Base-by-base conservation (phyloP, 2,797 vertebrate species). In the Megalops cyprinoides region DNA sequence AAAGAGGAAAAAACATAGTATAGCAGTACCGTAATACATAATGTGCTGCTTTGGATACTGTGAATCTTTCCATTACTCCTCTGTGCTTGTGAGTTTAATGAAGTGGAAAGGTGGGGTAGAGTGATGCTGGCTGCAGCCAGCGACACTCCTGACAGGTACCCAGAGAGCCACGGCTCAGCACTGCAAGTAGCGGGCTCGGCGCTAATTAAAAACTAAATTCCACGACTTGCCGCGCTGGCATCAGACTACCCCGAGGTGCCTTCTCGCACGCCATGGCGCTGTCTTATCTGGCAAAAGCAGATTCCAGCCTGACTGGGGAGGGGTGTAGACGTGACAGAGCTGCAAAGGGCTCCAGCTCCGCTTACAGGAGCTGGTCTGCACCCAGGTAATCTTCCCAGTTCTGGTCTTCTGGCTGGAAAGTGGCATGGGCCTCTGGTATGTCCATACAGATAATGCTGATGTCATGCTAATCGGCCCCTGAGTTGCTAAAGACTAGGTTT, bases 201-300 rank as follows among this genome's bases (percentile, higher is more conserved):
- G 74, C 74, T 81, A 94, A 94, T 95, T 94, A 94, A 94, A 94
- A 94, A 94, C 91, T 94, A 89, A 93, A 94, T 94, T 94, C 91
- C 81, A 86, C 87, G 86, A 93, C 92, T 81, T 88, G 87, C 89
- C 84, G 86, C 79, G 76, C 82, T 91, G 90, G 90, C 92, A 92
- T 85, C 82, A 4, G 76, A 87, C 89, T 83, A 90, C 92, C 91
- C 91, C 74, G 92, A 94, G 92, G 90, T 92, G 88, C 85, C 88
- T 91, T 90, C 92, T 93, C 88, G 90, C 86, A 86, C 88, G 90
- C 88, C 88, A 90, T 92, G 93, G 92, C 89, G 77, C 56, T 28
- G 86, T 91, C 94, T 95, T 94, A 95, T 95, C 93, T 89, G 90
- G 83, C 87, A 53, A 85, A 77, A 87, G 89, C 93, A 94, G 92